Evolutionary conservation across 2,888 invertebrate genomes (phyloP), one percentile per base, ranked within the genome.

Genomic region (Melangyna quadrimaculata): DNA sequence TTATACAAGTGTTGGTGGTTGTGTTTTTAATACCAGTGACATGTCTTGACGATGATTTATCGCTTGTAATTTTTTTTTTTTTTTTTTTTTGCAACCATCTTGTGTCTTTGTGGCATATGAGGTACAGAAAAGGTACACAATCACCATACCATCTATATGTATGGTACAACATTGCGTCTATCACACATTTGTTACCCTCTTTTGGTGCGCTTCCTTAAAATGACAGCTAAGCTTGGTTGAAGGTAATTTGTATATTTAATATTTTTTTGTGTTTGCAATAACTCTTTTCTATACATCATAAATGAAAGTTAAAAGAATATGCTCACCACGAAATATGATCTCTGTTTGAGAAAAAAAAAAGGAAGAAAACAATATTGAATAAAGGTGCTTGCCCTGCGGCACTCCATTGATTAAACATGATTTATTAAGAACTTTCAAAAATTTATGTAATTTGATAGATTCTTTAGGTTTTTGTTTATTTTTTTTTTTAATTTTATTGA

Each of bases 41-140:
- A 86, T 81, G 73, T 61, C 81, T 70, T 86, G 86, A 86, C 86
- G 86, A 86, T 86, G 86, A 86, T 86, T 86, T 78, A 86, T 86
- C 19, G 81, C 63, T 43, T 43, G 80, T 72, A 86, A 80, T 77
- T 86, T 80, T 77, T 32, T 72, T 75, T 79, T 51, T 24, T 40
- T 51, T 14, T 27, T 14, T 24, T 51, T n/a, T 24, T 71, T 57
- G 48, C 59, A 72, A 70, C 72, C 69, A 70, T 53, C 77, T 65
- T 72, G 67, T 37, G 65, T 65, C 65, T 55, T 29, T 45, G 77
- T 77, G 80, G 72, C 80, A 77, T 73, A 86, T 81, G 80, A 32
- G 55, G 14, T 40, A 55, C 35, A 65, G 65, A 45, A 43, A 48
- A 29, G 29, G 29, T 45, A 45, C 32, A 45, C 32, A 35, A 51